Conservation (phyloP, 2,888 invertebrate genomes). For the Timema podura region DNA sequence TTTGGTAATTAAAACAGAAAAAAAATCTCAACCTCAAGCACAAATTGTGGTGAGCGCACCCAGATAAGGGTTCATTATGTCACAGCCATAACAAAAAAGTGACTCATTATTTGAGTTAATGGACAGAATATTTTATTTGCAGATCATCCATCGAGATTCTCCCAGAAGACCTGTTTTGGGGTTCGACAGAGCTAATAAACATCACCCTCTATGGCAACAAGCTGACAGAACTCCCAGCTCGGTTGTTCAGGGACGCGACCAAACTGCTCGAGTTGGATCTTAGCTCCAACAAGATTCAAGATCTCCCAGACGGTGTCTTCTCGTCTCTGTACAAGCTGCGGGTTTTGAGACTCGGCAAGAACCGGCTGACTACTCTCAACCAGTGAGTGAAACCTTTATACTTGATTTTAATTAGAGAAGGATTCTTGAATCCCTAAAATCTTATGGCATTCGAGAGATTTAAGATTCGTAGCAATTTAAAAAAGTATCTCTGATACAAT, state of each 20-base stretch:
- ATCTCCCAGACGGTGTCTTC: conserved; percentile 58
- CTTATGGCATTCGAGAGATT: too few relatives aligned
- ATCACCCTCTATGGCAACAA: conserved; percentile 59
- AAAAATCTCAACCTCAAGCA: too few relatives aligned
- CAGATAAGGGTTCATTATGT: too few relatives aligned
- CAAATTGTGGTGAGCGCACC: too few relatives aligned
- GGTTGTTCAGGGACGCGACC: conserved; percentile 59
- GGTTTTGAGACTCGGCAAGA: conserved; percentile 60
- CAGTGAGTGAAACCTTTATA: conserved; percentile 47
- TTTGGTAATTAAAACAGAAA: too few relatives aligned
- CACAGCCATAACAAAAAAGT: too few relatives aligned
- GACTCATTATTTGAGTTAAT: too few relatives aligned
- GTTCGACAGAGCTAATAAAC: conserved; percentile 54
- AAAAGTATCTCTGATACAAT: too few relatives aligned
- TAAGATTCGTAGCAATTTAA: too few relatives aligned
- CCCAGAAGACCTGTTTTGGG: conserved; percentile 59
- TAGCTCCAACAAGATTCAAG: conserved; percentile 58
- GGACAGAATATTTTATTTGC: conserved; percentile 30
- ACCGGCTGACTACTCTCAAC: conserved; percentile 56
- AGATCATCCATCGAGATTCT: conserved; percentile 54
- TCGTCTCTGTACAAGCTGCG: conserved; percentile 52
- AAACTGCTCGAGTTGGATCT: conserved; percentile 61
- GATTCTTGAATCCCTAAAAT: not conserved
- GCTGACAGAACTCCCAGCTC: conserved; percentile 51
- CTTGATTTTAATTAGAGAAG: conserved; percentile 16